These are phyloP conservation scores for Fabriciana adippe DNA, from an alignment of 2,888 invertebrate species.

Conservation along the genomic window DNA sequence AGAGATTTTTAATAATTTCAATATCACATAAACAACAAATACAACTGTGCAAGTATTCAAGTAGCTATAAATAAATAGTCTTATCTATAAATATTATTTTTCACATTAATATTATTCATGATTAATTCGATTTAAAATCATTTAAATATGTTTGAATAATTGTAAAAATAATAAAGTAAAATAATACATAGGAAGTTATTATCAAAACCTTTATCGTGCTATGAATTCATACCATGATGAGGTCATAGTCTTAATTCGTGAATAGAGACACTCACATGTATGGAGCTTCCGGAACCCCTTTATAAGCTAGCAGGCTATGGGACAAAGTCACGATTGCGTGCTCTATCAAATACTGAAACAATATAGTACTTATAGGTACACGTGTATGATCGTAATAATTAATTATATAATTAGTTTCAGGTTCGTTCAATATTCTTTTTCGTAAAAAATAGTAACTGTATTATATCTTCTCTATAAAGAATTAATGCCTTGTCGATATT, in stretches of 20 bases:
- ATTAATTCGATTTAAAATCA: no score
- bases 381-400: neutral
- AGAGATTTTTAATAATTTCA: no score
- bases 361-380: neutral
- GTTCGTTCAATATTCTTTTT: neutral
- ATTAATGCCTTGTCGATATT: neutral
- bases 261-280: slow-evolving; percentile 26
- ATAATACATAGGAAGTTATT: neutral
- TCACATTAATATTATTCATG: no score
- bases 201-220: slow-evolving; percentile 9
- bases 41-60: no score
- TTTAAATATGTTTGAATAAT: no score
- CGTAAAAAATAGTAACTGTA: neutral
- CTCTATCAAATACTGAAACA: slow-evolving; percentile 21
- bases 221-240: slow-evolving; percentile 30
- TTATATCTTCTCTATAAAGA: neutral
- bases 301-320: slow-evolving; percentile 20
- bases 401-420: neutral
- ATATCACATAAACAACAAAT: no score
- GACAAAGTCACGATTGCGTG: slow-evolving; percentile 26
- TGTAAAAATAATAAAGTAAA: no score
- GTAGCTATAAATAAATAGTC: no score
- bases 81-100: no score
- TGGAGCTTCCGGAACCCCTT: slow-evolving; percentile 35
- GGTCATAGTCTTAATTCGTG: slow-evolving; percentile 29